Evolutionary conservation across 2,888 invertebrate genomes (phyloP).

Genomic region (Folsomia manolachei): DNA sequence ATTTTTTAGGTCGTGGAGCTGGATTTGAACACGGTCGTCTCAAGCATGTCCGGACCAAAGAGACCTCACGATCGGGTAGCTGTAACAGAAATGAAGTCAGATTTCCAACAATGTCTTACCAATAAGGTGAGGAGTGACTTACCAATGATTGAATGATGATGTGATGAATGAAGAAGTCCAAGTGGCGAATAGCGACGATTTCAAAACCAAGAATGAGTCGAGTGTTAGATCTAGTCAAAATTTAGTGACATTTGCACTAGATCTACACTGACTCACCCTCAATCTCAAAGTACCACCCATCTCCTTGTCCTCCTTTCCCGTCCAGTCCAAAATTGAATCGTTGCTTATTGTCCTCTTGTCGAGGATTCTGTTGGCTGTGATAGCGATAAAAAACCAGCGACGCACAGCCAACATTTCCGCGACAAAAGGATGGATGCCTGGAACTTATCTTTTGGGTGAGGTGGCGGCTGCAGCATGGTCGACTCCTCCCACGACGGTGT

Average conservation of each 20-base stretch:
- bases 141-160: conserved; percentile 59
- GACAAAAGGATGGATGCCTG: conserved; percentile 41
- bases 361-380: conserved; percentile 52
- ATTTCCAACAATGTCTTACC: conserved; percentile 78
- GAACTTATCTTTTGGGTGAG: too few species aligned
- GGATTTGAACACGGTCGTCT: conserved; percentile 82
- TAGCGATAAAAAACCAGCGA: conserved; percentile 47
- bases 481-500: background rate
- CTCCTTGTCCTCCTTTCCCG: background rate
- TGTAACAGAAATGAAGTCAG: conserved; percentile 82
- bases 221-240: conserved; percentile 51
- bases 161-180: background rate
- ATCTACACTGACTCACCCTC: conserved; percentile 32
- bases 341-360: conserved; percentile 43
- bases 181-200: too few species aligned
- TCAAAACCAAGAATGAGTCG: conserved; percentile 41
- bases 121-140: conserved; percentile 68
- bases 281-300: background rate
- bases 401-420: conserved; percentile 51
- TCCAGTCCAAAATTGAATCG: background rate
- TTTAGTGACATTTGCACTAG: conserved; percentile 43
- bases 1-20: conserved; percentile 71
- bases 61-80: conserved; percentile 94
- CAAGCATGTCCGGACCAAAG: conserved; percentile 95
- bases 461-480: background rate